A percentile compares a stretch with the other conserved stretches of the same genome.
Conservation (phyloP, 2,888 invertebrate genomes). For the Galerucella nymphaeae region DNA sequence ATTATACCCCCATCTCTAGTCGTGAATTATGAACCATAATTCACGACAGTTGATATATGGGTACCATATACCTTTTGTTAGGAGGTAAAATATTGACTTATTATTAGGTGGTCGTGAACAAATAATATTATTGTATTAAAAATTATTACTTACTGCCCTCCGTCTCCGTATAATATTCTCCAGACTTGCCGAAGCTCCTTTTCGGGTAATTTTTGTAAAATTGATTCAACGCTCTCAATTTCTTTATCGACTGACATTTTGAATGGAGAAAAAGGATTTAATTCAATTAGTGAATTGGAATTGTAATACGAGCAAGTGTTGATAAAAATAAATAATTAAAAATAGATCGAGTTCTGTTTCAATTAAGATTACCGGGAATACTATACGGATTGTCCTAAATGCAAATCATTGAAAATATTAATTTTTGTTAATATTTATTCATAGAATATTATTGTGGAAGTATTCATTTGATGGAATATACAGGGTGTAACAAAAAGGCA, state of each 20-base stretch:
- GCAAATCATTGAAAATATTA: not conserved
- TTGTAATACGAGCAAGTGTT: constrained; percentile 11
- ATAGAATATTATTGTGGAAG: not conserved
- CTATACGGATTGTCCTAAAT: not conserved
- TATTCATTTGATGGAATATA: no score
- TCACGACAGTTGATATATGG: no score
- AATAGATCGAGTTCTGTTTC: constrained; percentile 22
- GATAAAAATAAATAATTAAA: constrained; percentile 37
- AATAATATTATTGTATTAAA: no score
- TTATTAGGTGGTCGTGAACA: no score
- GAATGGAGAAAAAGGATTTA: constrained; percentile 9
- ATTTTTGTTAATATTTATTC: not conserved
- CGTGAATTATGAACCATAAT: no score
- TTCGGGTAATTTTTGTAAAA: constrained; percentile 37
- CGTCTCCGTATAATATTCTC: constrained; percentile 41
- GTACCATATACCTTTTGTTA: no score
- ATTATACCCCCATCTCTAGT: no score
- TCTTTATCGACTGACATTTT: constrained; percentile 41
- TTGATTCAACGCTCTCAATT: constrained; percentile 38
- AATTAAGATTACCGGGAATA: not conserved
- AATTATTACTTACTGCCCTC: constrained; percentile 37
- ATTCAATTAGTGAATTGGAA: constrained; percentile 16
- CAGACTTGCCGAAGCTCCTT: constrained; percentile 39
- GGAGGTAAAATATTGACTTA: no score
- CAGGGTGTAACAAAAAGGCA: no score